A percentile compares a stretch with the other conserved stretches of the same genome.
Evolutionary conservation across 1,140 invertebrate genomes (phyloP).

Genomic region (Drosophila tropicalis): DNA sequence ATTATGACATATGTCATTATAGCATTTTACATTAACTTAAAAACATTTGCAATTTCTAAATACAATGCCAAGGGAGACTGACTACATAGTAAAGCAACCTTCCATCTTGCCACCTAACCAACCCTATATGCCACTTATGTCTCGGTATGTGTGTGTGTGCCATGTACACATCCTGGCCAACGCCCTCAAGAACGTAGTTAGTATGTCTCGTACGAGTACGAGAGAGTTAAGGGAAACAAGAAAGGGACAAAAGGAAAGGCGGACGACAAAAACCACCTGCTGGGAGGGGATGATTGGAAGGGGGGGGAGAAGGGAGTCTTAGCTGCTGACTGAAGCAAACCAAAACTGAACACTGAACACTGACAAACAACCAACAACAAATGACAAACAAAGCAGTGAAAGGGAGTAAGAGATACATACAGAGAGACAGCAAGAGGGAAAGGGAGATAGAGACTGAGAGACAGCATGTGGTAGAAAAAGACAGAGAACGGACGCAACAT

Average conservation of each 20-base stretch:
- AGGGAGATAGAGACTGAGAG: background rate
- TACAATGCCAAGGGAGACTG: constrained; percentile 45
- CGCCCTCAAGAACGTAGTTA: constrained; percentile 47
- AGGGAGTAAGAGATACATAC: constrained; percentile 19
- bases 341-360: constrained; percentile 31
- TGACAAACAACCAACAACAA: constrained; percentile 59
- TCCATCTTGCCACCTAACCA: constrained; percentile 42
- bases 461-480: constrained; percentile 28
- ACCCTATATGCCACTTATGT: constrained; percentile 68
- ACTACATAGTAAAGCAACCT: background rate
- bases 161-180: constrained; percentile 50
- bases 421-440: constrained; percentile 8
- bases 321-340: constrained; percentile 28
- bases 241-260: constrained; percentile 35
- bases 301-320: background rate
- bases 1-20: constrained; percentile 75
- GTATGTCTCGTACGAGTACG: background rate
- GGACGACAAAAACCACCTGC: constrained; percentile 65
- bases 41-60: constrained; percentile 76
- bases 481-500: constrained; percentile 46
- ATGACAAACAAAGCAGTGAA: constrained; percentile 29
- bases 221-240: constrained; percentile 1
- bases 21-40: constrained; percentile 77
- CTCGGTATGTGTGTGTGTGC: constrained; percentile 33
- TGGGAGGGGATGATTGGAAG: constrained; percentile 32